These are phyloP conservation scores for Drosophila pectinifera DNA, from an alignment of 1,140 invertebrate species.

Conservation along the genomic window DNA sequence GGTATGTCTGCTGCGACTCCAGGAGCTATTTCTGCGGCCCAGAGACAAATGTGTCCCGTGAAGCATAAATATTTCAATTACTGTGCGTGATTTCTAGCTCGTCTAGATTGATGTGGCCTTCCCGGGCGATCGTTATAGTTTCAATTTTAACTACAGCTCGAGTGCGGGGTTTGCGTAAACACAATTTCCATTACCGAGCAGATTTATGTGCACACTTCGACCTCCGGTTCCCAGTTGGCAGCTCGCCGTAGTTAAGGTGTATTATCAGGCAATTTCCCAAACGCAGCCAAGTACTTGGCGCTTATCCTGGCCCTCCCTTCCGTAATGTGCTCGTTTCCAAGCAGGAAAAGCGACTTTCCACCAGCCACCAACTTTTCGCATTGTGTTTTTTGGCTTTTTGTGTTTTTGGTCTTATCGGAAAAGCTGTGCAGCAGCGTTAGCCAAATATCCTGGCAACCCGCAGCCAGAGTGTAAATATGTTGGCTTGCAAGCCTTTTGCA, in stretches of 20 bases:
- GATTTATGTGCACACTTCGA: constrained; percentile 37
- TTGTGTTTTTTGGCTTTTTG: constrained; percentile 1
- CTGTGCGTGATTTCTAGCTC: constrained; percentile 57
- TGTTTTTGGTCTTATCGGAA: constrained; percentile 48
- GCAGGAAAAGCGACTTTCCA: constrained; percentile 42
- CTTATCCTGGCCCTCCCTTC: constrained; percentile 37
- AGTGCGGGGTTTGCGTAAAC: constrained; percentile 5
- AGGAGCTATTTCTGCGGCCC: not conserved
- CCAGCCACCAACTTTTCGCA: constrained; percentile 16
- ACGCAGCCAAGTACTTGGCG: constrained; percentile 46
- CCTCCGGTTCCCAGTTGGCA: constrained; percentile 1
- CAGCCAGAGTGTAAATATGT: constrained; percentile 53
- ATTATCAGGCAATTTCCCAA: constrained; percentile 70
- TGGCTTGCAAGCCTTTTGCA: constrained; percentile 56
- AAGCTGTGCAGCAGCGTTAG: constrained; percentile 34
- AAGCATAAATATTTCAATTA: constrained; percentile 74
- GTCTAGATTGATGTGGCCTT: constrained; percentile 41
- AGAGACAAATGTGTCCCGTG: constrained; percentile 41
- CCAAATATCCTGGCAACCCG: constrained; percentile 36
- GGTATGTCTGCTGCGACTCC: constrained; percentile 28
- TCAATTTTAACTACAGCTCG: constrained; percentile 11
- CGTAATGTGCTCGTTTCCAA: constrained; percentile 56
- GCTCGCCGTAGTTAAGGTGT: constrained; percentile 29
- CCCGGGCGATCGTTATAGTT: not conserved
- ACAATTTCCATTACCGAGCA: constrained; percentile 31